These are phyloP conservation scores for Plectus sambesii DNA, from an alignment of 1,140 invertebrate genomes.

Conservation along the genomic window DNA sequence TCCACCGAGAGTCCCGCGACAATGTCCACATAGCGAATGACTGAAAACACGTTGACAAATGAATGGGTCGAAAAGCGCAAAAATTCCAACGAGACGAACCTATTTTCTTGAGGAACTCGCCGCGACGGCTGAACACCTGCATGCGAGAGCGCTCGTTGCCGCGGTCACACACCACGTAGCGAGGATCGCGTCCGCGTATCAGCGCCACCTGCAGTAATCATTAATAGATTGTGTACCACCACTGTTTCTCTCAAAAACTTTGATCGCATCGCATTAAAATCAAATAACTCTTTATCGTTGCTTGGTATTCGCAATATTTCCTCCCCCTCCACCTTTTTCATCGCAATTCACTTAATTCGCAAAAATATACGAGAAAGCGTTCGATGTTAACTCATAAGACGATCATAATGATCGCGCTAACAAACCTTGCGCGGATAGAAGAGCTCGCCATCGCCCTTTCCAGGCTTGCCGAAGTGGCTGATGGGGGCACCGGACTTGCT, in stretches of 20 bases:
- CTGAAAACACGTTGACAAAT: constrained; percentile 7
- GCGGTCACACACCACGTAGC: constrained; percentile 84
- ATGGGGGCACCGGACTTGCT: constrained; percentile 76
- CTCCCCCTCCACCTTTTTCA: constrained; percentile 70
- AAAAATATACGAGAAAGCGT: background rate
- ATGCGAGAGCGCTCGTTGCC: constrained; percentile 87
- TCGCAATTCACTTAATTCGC: constrained; percentile 56
- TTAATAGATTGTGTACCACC: background rate
- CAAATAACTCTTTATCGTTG: background rate
- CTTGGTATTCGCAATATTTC: background rate
- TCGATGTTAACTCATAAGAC: too few relatives aligned
- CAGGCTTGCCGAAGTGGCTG: constrained; percentile 74
- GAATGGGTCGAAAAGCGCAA: constrained; percentile 4
- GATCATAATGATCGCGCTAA: constrained; percentile 4
- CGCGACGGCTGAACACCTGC: constrained; percentile 67
- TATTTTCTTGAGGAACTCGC: constrained; percentile 71
- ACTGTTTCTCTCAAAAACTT: background rate
- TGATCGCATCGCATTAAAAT: background rate
- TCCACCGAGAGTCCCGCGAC: constrained; percentile 65
- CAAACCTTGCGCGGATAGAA: constrained; percentile 79
- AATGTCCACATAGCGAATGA: constrained; percentile 74
- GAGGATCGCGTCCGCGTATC: constrained; percentile 30
- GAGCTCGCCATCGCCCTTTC: constrained; percentile 83
- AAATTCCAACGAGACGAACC: constrained; percentile 45
- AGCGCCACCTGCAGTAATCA: constrained; percentile 13